Percentiles rank a stretch among this genome's conserved stretches.
Conservation (phyloP, 2,888 invertebrate genomes). For the Coenonympha arcania region DNA sequence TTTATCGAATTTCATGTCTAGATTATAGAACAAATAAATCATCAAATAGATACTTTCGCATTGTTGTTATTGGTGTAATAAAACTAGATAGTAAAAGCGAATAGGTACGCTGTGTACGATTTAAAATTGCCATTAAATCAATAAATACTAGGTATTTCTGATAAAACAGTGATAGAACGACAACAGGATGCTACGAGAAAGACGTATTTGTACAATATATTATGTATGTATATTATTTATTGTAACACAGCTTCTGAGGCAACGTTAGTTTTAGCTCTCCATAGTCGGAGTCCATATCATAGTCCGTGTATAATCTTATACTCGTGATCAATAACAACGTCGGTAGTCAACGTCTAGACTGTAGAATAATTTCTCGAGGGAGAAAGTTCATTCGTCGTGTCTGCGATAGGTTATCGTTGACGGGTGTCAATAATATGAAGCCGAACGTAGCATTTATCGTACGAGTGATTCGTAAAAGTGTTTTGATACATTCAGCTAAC, state of each 20-base stretch:
- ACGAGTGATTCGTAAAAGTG: neutral
- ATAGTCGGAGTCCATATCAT: too few species aligned
- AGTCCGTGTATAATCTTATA: too few species aligned
- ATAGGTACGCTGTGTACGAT: too few species aligned
- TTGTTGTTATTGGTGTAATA: too few species aligned
- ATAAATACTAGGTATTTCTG: too few species aligned
- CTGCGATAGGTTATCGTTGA: constrained; percentile 6
- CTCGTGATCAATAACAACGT: too few species aligned
- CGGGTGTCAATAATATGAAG: neutral
- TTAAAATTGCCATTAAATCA: too few species aligned
- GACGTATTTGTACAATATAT: too few species aligned
- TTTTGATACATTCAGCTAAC: neutral
- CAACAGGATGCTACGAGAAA: neutral
- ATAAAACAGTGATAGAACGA: neutral
- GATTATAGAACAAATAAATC: too few species aligned
- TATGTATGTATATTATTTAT: neutral
- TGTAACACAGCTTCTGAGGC: neutral
- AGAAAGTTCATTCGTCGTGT: constrained; percentile 4
- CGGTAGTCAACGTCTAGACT: neutral
- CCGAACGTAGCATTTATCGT: neutral
- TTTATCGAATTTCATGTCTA: too few species aligned
- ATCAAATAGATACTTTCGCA: too few species aligned
- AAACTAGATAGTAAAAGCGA: too few species aligned
- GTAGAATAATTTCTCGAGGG: constrained; percentile 4
- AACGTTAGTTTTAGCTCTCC: neutral